Percentiles rank a stretch among this genome's conserved stretches.
Conservation (phyloP, 2,888 invertebrate species). For the Drosophila parthenogenetica region DNA sequence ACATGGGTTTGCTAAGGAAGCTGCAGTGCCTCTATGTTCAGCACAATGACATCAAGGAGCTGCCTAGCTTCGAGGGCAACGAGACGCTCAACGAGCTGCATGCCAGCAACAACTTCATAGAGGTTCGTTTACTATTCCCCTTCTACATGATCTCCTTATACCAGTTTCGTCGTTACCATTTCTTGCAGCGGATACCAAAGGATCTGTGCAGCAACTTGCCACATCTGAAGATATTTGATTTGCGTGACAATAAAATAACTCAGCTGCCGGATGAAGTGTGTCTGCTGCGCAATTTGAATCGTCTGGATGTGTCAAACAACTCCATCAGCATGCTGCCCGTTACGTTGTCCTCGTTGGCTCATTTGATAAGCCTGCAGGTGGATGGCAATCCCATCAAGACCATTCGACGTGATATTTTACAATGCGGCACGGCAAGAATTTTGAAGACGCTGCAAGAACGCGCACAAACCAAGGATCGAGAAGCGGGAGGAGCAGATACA, state of each 20-base stretch:
- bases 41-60: constrained; percentile 91
- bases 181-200: constrained; percentile 88
- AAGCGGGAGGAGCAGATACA: constrained; percentile 29
- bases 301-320: constrained; percentile 94
- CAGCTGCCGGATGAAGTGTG: constrained; percentile 92
- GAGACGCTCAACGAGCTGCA: constrained; percentile 91
- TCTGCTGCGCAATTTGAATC: constrained; percentile 90
- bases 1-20: constrained; percentile 90
- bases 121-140: constrained; percentile 85
- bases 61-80: constrained; percentile 93
- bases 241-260: constrained; percentile 93
- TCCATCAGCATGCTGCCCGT: constrained; percentile 89
- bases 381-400: constrained; percentile 94
- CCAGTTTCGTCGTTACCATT: too few species aligned
- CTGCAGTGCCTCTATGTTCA: constrained; percentile 91
- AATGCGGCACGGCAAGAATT: constrained; percentile 93
- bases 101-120: constrained; percentile 92
- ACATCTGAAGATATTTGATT: constrained; percentile 90
- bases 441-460: constrained; percentile 91
- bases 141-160: neutral
- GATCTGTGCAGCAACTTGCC: constrained; percentile 90
- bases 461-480: constrained; percentile 49
- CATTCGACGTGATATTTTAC: constrained; percentile 92
- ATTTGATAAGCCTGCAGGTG: constrained; percentile 92
- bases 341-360: constrained; percentile 89